Conservation (phyloP, 2,113 vertebrate species). For the Crotalus helleri region DNA sequence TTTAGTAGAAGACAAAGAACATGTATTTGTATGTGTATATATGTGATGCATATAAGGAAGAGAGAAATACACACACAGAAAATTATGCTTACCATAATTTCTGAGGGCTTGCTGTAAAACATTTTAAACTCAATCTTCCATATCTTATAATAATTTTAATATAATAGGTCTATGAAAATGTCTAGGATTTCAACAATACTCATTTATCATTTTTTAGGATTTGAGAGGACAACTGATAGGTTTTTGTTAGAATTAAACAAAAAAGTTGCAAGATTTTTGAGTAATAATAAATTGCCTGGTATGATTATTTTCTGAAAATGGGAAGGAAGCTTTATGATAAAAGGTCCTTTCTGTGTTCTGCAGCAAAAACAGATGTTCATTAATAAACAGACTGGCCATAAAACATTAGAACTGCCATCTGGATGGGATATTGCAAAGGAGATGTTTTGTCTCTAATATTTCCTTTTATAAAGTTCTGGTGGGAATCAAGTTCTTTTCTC, state of each 20-base stretch:
- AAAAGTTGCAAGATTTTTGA: slow-evolving; percentile 21
- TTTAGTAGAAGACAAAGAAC: not conserved
- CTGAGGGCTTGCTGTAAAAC: not conserved
- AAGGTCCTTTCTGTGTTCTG: slow-evolving; percentile 55
- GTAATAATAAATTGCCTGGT: slow-evolving; percentile 23
- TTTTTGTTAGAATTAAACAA: slow-evolving; percentile 44
- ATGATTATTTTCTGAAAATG: slow-evolving; percentile 47
- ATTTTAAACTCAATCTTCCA: not conserved
- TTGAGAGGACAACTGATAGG: slow-evolving; percentile 43
- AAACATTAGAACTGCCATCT: slow-evolving; percentile 48
- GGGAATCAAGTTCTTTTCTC: slow-evolving; percentile 40
- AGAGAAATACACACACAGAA: not conserved
- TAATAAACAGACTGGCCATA: slow-evolving; percentile 63
- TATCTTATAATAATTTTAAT: not conserved
- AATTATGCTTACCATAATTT: not conserved
- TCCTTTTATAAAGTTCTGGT: slow-evolving; percentile 50
- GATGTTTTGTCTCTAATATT: slow-evolving; percentile 32
- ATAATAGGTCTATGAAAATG: not conserved
- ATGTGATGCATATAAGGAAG: not conserved
- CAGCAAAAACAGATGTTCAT: slow-evolving; percentile 67
- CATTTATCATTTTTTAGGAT: slow-evolving; percentile 23
- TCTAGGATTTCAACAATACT: not conserved
- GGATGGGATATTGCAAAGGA: slow-evolving; percentile 32
- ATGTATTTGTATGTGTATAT: not conserved
- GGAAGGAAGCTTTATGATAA: slow-evolving; percentile 56